A percentile compares a stretch with the other conserved stretches of the same genome.
These are phyloP conservation scores for Siderastrea siderea DNA, from an alignment of 92 coral and sea anemone genomes.

Conservation along the genomic window DNA sequence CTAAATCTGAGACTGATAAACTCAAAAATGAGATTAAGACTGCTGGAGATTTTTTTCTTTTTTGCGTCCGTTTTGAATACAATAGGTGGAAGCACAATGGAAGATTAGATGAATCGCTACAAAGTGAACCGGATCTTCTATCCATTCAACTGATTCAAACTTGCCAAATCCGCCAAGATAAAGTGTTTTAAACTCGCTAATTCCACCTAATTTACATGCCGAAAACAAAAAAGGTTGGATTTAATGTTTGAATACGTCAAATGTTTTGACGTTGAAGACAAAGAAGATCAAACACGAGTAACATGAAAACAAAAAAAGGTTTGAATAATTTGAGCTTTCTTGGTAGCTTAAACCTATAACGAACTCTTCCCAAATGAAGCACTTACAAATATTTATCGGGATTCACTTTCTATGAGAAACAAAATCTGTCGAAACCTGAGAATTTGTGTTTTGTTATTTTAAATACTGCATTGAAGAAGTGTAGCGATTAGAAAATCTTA, in stretches of 20 bases:
- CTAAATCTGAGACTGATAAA: constrained; percentile 5
- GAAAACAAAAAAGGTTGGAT: constrained; percentile 12
- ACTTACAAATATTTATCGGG: constrained; percentile 5
- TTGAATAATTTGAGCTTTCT: constrained; percentile 20
- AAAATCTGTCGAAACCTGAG: neutral
- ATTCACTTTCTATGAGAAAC: neutral
- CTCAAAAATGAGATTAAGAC: neutral
- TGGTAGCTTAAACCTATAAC: neutral
- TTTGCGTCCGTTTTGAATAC: neutral
- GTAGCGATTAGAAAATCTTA: no score
- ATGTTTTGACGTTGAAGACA: constrained; percentile 20
- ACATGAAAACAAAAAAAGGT: constrained; percentile 1
- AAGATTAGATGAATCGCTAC: neutral
- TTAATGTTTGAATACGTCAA: constrained; percentile 11
- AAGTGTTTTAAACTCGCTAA: constrained; percentile 10
- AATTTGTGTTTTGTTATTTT: neutral
- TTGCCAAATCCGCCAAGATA: constrained; percentile 7
- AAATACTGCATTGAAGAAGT: neutral
- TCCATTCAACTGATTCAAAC: constrained; percentile 5
- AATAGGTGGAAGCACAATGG: neutral
- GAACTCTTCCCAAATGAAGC: neutral
- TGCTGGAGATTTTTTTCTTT: neutral
- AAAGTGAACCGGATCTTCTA: constrained; percentile 13
- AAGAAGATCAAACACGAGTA: neutral
- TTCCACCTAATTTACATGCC: constrained; percentile 18